Evolutionary conservation across 2,888 invertebrate genomes (phyloP).

Genomic region (Ariolimax columbianus): DNA sequence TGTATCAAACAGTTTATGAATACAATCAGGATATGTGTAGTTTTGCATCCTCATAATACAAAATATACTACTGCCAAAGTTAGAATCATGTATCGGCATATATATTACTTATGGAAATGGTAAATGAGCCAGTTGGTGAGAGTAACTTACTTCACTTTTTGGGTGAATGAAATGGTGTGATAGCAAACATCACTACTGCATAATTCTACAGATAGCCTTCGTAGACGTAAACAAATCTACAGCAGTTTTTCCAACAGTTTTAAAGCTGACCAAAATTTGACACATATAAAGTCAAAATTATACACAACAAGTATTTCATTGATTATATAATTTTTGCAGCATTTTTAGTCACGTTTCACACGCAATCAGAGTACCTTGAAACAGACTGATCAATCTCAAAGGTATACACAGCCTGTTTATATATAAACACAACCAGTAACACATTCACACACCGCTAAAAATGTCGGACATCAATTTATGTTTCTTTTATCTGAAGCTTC

Average conservation of each 20-base stretch:
- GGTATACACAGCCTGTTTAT: too few species aligned
- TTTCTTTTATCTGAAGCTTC: too few species aligned
- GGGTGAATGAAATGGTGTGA: not conserved
- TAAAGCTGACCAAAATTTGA: not conserved
- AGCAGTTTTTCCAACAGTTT: conserved; percentile 18
- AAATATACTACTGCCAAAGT: not conserved
- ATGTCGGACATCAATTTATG: too few species aligned
- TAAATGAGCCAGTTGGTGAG: not conserved
- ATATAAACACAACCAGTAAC: too few species aligned
- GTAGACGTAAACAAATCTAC: not conserved
- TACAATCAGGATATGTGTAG: not conserved
- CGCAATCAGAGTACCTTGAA: not conserved
- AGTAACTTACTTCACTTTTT: not conserved
- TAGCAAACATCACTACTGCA: not conserved
- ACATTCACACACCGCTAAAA: too few species aligned
- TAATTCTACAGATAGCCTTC: not conserved
- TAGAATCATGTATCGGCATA: not conserved
- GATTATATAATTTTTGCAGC: not conserved
- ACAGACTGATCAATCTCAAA: too few species aligned
- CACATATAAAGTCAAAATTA: not conserved
- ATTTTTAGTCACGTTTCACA: not conserved
- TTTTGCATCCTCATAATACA: not conserved
- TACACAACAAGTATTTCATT: not conserved
- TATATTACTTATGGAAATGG: not conserved
- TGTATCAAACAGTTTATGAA: not conserved